Percentiles rank a stretch among this genome's conserved stretches.
Evolutionary conservation across 1,140 invertebrate species (phyloP).

Genomic region (Phortica variegata): DNA sequence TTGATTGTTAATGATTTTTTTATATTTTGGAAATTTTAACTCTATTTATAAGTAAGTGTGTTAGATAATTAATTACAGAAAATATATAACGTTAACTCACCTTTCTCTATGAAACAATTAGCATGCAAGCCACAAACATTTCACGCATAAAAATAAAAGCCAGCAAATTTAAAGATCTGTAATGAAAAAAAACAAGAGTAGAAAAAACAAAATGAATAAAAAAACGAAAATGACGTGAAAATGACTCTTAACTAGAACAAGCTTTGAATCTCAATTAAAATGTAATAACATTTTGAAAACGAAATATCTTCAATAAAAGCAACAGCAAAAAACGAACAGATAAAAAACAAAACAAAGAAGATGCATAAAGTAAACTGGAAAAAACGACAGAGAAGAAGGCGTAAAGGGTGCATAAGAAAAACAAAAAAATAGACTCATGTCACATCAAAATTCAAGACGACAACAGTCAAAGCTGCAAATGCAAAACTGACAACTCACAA

Average conservation of each 20-base stretch:
- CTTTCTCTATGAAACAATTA: too few relatives aligned
- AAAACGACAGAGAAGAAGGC: slow-evolving; percentile 7
- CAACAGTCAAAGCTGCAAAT: slow-evolving; percentile 48
- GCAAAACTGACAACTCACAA: too few relatives aligned
- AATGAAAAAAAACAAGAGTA: too few relatives aligned
- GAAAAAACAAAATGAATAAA: neutral
- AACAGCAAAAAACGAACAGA: slow-evolving; percentile 4
- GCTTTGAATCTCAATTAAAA: slow-evolving; percentile 44
- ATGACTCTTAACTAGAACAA: slow-evolving; percentile 24
- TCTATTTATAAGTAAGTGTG: too few relatives aligned
- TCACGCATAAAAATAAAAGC: too few relatives aligned
- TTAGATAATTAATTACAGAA: too few relatives aligned
- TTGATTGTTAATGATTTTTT: too few relatives aligned
- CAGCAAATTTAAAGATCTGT: too few relatives aligned
- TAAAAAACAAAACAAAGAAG: slow-evolving; percentile 8
- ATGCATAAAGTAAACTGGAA: neutral
- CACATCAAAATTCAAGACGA: slow-evolving; percentile 14
- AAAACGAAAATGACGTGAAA: slow-evolving; percentile 33
- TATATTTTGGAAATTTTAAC: too few relatives aligned
- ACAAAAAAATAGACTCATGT: slow-evolving; percentile 27
- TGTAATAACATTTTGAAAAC: slow-evolving; percentile 34
- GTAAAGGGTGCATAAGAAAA: slow-evolving; percentile 17
- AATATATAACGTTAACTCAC: too few relatives aligned
- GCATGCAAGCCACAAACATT: too few relatives aligned
- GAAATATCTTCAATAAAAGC: too few relatives aligned